phyloP scores from a whole-genome alignment of 2,888 invertebrate genomes.

The Rhagophthalmus giganteus region DNA sequence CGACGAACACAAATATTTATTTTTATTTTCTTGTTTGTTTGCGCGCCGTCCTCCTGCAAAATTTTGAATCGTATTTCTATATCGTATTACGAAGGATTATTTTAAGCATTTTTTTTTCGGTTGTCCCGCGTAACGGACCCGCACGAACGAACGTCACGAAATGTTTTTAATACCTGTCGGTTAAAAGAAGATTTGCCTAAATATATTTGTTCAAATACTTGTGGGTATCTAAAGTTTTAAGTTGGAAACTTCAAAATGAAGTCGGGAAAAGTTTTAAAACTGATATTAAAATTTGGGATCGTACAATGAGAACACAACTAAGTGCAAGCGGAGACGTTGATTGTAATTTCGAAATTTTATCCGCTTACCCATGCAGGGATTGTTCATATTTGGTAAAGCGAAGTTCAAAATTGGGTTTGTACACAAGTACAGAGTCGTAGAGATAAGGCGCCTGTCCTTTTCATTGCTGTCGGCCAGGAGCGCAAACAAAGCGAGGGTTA shows the following conservation, averaged over 20 bases:
- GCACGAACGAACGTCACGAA: too few relatives aligned
- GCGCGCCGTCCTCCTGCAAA: too few relatives aligned
- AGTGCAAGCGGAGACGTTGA: conserved; percentile 24
- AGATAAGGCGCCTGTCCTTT: conserved; percentile 31
- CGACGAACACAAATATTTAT: too few relatives aligned
- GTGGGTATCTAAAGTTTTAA: conserved; percentile 20
- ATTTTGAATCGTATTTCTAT: too few relatives aligned
- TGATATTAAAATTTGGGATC: conserved; percentile 37
- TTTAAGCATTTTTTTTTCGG: too few relatives aligned
- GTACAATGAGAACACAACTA: conserved; percentile 30
- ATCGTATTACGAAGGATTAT: too few relatives aligned
- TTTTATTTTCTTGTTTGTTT: too few relatives aligned
- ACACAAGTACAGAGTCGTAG: conserved; percentile 25
- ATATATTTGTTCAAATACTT: conserved; percentile 28
- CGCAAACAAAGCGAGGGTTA: conserved; percentile 21
- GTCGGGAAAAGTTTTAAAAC: conserved; percentile 31
- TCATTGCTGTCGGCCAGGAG: conserved; percentile 17
- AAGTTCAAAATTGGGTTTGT: conserved; percentile 33
- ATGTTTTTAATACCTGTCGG: conserved; percentile 4
- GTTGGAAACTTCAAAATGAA: conserved; percentile 32
- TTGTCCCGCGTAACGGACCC: too few relatives aligned
- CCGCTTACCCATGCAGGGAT: conserved; percentile 20
- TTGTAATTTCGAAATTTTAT: conserved; percentile 32
- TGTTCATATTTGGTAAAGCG: conserved; percentile 24
- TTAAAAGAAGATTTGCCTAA: conserved; percentile 18